Conservation (phyloP, 2,888 invertebrate species). For the Drosophila kanekoi region DNA sequence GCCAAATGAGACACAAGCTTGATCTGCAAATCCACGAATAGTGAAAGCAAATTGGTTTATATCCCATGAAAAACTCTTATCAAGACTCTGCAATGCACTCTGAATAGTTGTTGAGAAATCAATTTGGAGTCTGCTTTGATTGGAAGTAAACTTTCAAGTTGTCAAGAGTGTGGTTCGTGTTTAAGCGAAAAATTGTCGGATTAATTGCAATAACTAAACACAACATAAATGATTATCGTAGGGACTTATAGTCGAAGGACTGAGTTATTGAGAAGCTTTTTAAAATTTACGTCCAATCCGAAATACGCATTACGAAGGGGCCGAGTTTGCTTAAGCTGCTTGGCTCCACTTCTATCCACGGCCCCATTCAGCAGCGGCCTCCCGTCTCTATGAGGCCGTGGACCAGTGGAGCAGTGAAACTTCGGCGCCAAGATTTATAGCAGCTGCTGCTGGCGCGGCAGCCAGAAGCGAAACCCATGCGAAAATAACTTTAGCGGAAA, state of each 20-base stretch:
- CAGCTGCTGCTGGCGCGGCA: conserved; percentile 28
- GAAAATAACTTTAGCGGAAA: conserved; percentile 80
- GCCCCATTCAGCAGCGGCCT: conserved; percentile 11
- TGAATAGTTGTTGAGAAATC: too few species aligned
- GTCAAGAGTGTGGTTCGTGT: conserved; percentile 52
- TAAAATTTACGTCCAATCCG: conserved; percentile 34
- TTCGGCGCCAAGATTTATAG: conserved; percentile 70
- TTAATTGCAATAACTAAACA: conserved; percentile 60
- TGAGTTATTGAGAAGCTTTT: conserved; percentile 68
- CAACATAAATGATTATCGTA: conserved; percentile 41
- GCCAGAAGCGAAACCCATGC: conserved; percentile 57
- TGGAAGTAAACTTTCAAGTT: conserved; percentile 8
- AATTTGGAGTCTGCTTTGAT: background rate
- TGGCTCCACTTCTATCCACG: conserved; percentile 24
- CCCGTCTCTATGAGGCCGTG: conserved; percentile 17
- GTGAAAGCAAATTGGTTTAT: conserved; percentile 7
- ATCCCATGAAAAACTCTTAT: background rate
- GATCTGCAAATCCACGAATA: background rate
- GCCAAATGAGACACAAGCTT: conserved; percentile 24
- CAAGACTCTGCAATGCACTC: background rate
- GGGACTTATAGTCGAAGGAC: conserved; percentile 34
- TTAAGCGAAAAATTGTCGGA: conserved; percentile 52
- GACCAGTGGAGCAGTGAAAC: conserved; percentile 41
- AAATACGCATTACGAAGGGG: background rate
- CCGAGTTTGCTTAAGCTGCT: conserved; percentile 58